Evolutionary conservation across 2,113 vertebrate genomes (phyloP).

Genomic region (Lepus europaeus): DNA sequence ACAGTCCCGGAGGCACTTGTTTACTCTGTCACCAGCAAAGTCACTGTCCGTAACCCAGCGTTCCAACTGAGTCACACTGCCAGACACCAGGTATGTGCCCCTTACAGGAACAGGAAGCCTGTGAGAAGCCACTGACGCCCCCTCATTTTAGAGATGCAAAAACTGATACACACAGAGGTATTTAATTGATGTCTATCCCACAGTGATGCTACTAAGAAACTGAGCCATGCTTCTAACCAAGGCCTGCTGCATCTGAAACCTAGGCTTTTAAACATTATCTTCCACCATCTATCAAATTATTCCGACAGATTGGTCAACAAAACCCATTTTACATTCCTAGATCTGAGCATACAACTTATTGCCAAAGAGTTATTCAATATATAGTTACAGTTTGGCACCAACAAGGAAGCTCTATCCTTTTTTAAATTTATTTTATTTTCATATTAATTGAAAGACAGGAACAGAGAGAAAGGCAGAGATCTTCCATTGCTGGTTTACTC

Average conservation of each 20-base stretch:
- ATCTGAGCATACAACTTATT: not conserved
- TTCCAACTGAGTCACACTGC: not conserved
- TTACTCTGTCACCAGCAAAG: not conserved
- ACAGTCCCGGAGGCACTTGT: not conserved
- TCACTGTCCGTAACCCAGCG: rapidly evolving
- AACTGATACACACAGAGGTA: not conserved
- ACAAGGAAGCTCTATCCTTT: not conserved
- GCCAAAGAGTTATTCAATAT: not conserved
- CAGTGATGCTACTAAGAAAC: not conserved
- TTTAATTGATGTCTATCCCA: not conserved
- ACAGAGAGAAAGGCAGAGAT: too few species aligned
- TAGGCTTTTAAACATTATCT: rapidly evolving
- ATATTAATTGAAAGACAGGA: too few species aligned
- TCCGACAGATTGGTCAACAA: not conserved
- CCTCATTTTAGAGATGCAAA: not conserved
- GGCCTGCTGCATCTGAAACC: not conserved
- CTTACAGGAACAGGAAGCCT: not conserved
- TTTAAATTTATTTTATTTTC: too few species aligned
- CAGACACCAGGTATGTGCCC: not conserved
- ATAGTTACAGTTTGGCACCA: not conserved
- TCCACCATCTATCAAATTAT: not conserved
- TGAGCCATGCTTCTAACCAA: not conserved
- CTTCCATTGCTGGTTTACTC: too few species aligned
- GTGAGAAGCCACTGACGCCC: not conserved
- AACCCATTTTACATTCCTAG: not conserved